Base-by-base conservation (phyloP, 2,888 invertebrate species). In the Atrina japonica region DNA sequence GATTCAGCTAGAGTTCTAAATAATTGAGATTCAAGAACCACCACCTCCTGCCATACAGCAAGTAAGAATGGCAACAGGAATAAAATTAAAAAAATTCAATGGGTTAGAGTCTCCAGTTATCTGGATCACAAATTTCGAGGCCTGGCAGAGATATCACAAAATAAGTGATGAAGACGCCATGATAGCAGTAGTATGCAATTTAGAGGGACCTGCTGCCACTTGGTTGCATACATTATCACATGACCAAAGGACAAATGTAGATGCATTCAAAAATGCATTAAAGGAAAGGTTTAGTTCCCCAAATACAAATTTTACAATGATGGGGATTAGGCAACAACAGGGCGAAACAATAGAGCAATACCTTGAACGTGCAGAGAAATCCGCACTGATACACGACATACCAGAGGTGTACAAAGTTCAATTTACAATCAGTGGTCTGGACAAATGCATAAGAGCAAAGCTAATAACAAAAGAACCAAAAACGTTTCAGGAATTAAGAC, bases 1-100 rank as follows among this genome's bases (percentile, higher is more conserved):
- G 65, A 53, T 35, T 56, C 65, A 30, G 65, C 29, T 11, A 56
- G 23, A 3, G 41, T 27, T n/a, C 14, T 30, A 49, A 56, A 56
- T 3, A 66, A n/a, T n/a, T n/a, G n/a, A n/a, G n/a, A n/a, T n/a
- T n/a, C n/a, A n/a, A n/a, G n/a, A n/a, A n/a, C n/a, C n/a, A n/a
- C n/a, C n/a, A n/a, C n/a, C n/a, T n/a, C n/a, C n/a, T n/a, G n/a
- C n/a, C n/a, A n/a, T n/a, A n/a, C n/a, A n/a, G n/a, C n/a, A n/a
- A n/a, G n/a, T n/a, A n/a, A n/a, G n/a, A n/a, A n/a, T n/a, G n/a
- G n/a, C n/a, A n/a, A n/a, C n/a, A n/a, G n/a, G n/a, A n/a, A n/a
- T n/a, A n/a, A n/a, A n/a, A n/a, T n/a, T n/a, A n/a, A n/a, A n/a
- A n/a, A n/a, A n/a, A n/a, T n/a, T n/a, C n/a, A n/a, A n/a, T n/a